Evolutionary conservation across 1,140 invertebrate species (phyloP).

Genomic region (Pseudomyrmex flavicornis): DNA sequence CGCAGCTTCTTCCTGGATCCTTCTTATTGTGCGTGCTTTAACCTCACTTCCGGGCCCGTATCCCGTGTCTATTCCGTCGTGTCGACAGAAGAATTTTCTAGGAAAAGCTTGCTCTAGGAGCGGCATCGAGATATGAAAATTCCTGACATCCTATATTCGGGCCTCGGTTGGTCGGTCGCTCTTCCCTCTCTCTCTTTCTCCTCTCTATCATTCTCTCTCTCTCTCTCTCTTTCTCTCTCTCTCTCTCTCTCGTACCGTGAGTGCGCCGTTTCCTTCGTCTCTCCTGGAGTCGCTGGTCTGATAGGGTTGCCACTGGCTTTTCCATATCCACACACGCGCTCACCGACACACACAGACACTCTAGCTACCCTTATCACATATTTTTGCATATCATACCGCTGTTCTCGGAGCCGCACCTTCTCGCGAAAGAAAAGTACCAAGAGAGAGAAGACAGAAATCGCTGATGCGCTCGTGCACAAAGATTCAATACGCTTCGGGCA

Average conservation of each 20-base stretch:
- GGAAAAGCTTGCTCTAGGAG: conserved; percentile 69
- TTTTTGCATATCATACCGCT: conserved; percentile 80
- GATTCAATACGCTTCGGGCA: conserved; percentile 8
- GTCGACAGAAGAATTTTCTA: conserved; percentile 69
- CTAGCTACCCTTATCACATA: conserved; percentile 78
- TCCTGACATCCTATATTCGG: conserved; percentile 77
- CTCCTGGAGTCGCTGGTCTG: conserved; percentile 71
- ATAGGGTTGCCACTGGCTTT: conserved; percentile 78
- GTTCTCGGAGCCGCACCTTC: conserved; percentile 71
- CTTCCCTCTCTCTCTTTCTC: conserved; percentile 32
- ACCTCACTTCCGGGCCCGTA: conserved; percentile 49
- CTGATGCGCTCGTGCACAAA: conserved; percentile 47
- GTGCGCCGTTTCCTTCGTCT: conserved; percentile 5
- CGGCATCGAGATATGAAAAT: conserved; percentile 79
- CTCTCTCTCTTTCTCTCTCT: neutral
- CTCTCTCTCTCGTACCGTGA: conserved; percentile 54
- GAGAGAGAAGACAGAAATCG: conserved; percentile 63
- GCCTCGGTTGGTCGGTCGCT: conserved; percentile 64
- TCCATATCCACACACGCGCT: conserved; percentile 70
- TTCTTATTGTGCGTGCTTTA: conserved; percentile 49
- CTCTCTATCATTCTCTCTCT: too few species aligned
- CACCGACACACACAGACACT: conserved; percentile 59
- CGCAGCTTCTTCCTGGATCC: conserved; percentile 39
- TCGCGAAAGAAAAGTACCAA: conserved; percentile 56
- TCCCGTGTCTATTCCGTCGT: conserved; percentile 51